Conservation (phyloP, 2,113 vertebrate species). For the Saiga tatarica region DNA sequence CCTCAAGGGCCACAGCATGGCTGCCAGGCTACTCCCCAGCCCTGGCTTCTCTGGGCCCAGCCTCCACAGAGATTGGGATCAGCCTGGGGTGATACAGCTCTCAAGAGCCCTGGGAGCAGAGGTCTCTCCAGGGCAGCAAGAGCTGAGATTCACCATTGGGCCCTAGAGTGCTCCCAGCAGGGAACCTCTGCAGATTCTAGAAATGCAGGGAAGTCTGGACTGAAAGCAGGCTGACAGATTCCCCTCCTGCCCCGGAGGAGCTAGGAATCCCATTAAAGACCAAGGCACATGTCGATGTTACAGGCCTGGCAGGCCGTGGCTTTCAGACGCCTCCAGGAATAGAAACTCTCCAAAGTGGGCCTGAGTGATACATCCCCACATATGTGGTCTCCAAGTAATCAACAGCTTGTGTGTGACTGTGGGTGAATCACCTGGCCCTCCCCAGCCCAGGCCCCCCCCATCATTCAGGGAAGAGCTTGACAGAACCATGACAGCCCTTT, state of each 20-base stretch:
- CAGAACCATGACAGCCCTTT: background rate
- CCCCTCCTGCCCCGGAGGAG: background rate
- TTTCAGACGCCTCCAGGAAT: conserved; percentile 13
- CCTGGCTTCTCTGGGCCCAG: background rate
- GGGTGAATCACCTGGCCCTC: background rate
- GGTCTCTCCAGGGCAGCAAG: background rate
- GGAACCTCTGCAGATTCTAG: background rate
- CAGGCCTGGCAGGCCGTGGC: background rate
- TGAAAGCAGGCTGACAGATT: background rate
- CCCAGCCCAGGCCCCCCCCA: rapidly evolving
- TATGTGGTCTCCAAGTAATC: background rate
- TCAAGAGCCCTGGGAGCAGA: background rate
- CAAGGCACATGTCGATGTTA: background rate
- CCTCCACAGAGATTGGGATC: background rate
- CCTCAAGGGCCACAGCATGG: background rate
- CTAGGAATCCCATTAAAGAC: background rate
- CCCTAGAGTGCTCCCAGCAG: too few species aligned
- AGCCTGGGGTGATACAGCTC: background rate
- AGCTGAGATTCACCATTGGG: background rate
- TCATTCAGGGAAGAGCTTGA: rapidly evolving
- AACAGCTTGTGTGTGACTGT: background rate
- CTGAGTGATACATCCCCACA: background rate
- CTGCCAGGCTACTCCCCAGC: background rate
- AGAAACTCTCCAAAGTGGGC: background rate
- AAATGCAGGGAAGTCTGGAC: background rate